Percentiles rank a stretch among this genome's conserved stretches.
These are phyloP conservation scores for Cynopterus brachyotis DNA, from an alignment of 2,113 vertebrate species.

Conservation along the genomic window DNA sequence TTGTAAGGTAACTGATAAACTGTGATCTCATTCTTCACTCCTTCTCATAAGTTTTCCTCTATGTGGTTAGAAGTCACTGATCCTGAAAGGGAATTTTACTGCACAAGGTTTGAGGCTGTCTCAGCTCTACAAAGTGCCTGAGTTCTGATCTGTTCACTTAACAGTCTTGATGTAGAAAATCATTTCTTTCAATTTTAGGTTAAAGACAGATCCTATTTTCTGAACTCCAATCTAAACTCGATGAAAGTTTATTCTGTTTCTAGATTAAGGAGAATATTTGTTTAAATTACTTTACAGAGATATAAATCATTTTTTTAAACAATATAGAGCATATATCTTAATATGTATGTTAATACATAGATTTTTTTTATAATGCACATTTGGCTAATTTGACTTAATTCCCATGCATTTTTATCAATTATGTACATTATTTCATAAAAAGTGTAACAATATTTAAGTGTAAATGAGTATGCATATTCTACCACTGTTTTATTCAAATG, in stretches of 20 bases:
- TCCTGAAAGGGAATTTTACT: background rate
- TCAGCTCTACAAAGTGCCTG: background rate
- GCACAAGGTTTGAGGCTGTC: background rate
- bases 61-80: background rate
- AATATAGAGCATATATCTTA: background rate
- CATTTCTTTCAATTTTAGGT: background rate
- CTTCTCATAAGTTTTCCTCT: background rate
- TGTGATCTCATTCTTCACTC: background rate
- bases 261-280: background rate
- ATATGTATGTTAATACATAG: background rate
- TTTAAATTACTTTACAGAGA: constrained; percentile 30
- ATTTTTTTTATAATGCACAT: constrained; percentile 19
- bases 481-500: constrained; percentile 80
- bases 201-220: background rate
- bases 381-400: constrained; percentile 68
- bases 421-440: constrained; percentile 75
- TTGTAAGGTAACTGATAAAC: background rate
- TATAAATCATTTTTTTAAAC: constrained; percentile 34
- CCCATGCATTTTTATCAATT: constrained; percentile 71
- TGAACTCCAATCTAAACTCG: background rate
- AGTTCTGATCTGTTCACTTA: background rate
- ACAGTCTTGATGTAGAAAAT: background rate
- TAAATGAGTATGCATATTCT: constrained; percentile 77
- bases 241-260: background rate
- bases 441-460: constrained; percentile 74